Conservation (phyloP, 1,140 invertebrate genomes). For the Drosophila grimshawi region DNA sequence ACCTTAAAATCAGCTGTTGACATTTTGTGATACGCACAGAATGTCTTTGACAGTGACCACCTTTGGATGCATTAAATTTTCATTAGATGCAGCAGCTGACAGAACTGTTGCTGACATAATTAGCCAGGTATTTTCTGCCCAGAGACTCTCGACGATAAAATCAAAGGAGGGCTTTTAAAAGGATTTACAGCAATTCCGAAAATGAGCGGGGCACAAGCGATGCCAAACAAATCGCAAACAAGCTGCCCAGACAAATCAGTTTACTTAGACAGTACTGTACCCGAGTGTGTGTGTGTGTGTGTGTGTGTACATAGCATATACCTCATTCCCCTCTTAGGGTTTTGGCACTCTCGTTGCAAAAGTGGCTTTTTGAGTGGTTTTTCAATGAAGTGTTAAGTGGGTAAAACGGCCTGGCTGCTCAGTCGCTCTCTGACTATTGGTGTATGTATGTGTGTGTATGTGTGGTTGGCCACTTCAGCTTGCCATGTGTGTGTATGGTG, state of each 20-base stretch:
- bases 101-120: slow-evolving; percentile 32
- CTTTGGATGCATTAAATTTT: slow-evolving; percentile 38
- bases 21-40: slow-evolving; percentile 2
- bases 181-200: neutral
- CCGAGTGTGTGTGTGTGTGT: slow-evolving; percentile 1
- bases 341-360: slow-evolving; percentile 49
- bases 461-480: slow-evolving; percentile 43
- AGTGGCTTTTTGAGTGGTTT: slow-evolving; percentile 80
- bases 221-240: slow-evolving; percentile 31
- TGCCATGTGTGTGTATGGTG: neutral
- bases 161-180: slow-evolving; percentile 28
- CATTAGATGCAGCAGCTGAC: slow-evolving; percentile 24
- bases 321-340: slow-evolving; percentile 24
- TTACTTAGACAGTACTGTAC: slow-evolving; percentile 27
- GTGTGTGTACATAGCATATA: slow-evolving; percentile 7
- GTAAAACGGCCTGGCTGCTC: slow-evolving; percentile 60
- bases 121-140: slow-evolving; percentile 36
- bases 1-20: slow-evolving; percentile 22
- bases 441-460: slow-evolving; percentile 20
- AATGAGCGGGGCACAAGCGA: neutral
- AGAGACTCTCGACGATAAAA: slow-evolving; percentile 46
- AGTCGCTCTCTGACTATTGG: slow-evolving; percentile 19
- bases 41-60: slow-evolving; percentile 26
- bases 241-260: slow-evolving; percentile 43
- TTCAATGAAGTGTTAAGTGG: slow-evolving; percentile 84